Base-by-base conservation (phyloP, 2,797 vertebrate species). In the Lithobates sylvaticus region DNA sequence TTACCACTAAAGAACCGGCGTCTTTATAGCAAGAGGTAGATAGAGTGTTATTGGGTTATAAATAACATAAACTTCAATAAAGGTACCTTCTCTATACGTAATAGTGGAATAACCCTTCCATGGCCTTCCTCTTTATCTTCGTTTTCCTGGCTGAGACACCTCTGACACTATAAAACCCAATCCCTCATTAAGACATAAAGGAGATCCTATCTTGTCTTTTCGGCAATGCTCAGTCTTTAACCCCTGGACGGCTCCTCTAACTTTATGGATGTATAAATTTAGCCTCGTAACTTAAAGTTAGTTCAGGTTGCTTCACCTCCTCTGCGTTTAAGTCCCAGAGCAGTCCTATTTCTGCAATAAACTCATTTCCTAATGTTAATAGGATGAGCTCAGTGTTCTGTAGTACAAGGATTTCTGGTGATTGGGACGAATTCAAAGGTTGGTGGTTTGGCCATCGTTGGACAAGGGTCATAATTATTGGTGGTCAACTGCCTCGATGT, bases 41-140 rank as follows among this genome's bases (percentile, higher is more conserved):
- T 70, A 34, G 82, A 61, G 70, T n/a, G 68, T 77, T 84, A 77
- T 77, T 70, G 75, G 72, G 75, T 70, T 67, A 84, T 84, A 84
- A 84, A 77, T 77, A 64, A 78, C 29, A 47, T 44, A 78, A 73
- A 27, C 83, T 71, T 42, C 83, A 84, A 61, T 54, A 78, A 78
- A 54, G 54, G 50, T 78, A n/a, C 50, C n/a, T 54, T 54, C 44
- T 78, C 58, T 58, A 72, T 67, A 81, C 15, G 54, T 81, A 69
- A 61, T n/a, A 26, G 18, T 36, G 68, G 34, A 72, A 81, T 72
- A 72, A 61, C 68, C 78, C 69, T 36, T 71, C 42, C 29, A 61
- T 81, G 50, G 32, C 65, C 69, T 81, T 81, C 42, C 34, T 9
- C 39, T 54, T 72, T 81, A 73, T 81, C 69, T 61, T 61, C 7